A percentile compares a stretch with the other conserved stretches of the same genome.
Evolutionary conservation across 2,888 invertebrate species (phyloP).

Genomic region (Rambutsinella grinnellia): DNA sequence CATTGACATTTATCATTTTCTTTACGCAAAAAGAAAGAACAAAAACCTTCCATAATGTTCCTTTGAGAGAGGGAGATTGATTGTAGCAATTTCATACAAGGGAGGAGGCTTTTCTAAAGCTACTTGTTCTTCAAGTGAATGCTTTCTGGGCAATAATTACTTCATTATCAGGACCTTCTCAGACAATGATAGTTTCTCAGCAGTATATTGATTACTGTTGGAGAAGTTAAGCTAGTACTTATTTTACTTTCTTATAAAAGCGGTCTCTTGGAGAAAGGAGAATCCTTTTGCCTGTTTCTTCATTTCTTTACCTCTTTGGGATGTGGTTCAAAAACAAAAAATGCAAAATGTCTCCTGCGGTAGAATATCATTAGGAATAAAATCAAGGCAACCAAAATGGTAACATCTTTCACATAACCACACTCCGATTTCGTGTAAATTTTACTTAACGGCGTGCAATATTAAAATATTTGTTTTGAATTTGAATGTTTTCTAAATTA

Average conservation of each 20-base stretch:
- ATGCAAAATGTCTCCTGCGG: background rate
- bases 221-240: too few relatives aligned
- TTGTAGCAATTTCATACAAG: background rate
- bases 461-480: too few relatives aligned
- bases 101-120: background rate
- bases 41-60: background rate
- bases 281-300: too few relatives aligned
- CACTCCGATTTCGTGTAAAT: too few relatives aligned
- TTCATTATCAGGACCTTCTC: constrained; percentile 25
- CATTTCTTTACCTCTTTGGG: background rate
- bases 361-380: too few relatives aligned
- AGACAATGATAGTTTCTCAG: constrained; percentile 45
- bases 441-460: too few relatives aligned
- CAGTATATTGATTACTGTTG: constrained; percentile 51
- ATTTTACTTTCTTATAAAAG: background rate
- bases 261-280: background rate
- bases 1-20: constrained; percentile 48
- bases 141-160: constrained; percentile 24
- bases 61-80: background rate
- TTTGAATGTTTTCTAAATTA: too few relatives aligned
- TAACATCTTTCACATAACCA: too few relatives aligned
- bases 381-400: too few relatives aligned
- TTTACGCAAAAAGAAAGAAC: background rate
- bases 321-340: background rate
- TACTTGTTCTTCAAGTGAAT: background rate